phyloP scores from a whole-genome alignment of 2,113 vertebrate species.

The Entomyzon cyanotis region DNA sequence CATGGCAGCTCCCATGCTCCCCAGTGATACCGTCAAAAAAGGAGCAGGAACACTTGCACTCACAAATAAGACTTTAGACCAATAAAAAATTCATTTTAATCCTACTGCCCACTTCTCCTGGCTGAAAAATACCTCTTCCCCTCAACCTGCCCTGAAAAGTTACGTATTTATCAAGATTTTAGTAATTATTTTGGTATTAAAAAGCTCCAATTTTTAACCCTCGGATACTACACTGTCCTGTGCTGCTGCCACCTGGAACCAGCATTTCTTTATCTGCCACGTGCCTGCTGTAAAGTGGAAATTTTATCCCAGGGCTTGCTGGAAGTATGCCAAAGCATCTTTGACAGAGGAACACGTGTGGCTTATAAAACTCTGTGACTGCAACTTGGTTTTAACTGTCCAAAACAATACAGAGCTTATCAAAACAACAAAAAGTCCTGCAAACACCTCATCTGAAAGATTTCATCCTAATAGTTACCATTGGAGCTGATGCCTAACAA shows the following conservation, averaged over 20 bases:
- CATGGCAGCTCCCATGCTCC: background rate
- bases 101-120: background rate
- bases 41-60: background rate
- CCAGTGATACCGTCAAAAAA: background rate
- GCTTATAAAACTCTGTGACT: background rate
- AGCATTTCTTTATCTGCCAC: background rate
- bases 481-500: background rate
- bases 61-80: background rate
- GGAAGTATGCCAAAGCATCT: background rate
- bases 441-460: background rate
- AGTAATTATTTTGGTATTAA: background rate
- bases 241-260: background rate
- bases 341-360: background rate
- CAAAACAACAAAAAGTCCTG: background rate
- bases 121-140: background rate
- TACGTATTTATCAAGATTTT: background rate
- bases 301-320: background rate
- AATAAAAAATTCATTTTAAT: constrained; percentile 1
- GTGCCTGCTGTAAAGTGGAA: background rate
- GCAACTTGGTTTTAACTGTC: background rate
- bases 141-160: background rate
- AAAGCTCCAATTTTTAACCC: background rate
- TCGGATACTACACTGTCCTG: no score
- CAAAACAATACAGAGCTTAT: background rate
- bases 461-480: background rate